Base-by-base conservation (phyloP, 2,113 vertebrate genomes). In the Spea multiplicata region DNA sequence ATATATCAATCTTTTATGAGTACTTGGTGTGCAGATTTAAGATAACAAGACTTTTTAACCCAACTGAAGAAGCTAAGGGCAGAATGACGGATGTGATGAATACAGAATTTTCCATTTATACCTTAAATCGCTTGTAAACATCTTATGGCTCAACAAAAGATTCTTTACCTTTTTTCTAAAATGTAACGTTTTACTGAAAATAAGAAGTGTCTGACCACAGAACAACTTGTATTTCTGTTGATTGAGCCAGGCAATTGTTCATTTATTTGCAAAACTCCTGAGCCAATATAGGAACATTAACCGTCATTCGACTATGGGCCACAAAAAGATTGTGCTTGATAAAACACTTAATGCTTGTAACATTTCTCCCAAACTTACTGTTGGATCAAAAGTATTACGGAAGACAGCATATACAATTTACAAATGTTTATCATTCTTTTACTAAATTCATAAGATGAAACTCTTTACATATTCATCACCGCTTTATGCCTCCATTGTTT, bases 1-100 rank as follows among this genome's bases (percentile, higher is more conserved):
- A 14, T 52, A 61, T 69, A 52, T 67, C 50, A 76, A 76, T 76
- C 52, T 17, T 69, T 14, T 68, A 52, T 8, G 59, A 12, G 5
- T 68, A 55, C 66, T 17, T 65, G 62, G 48, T 49, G 66, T 76
- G 74, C 13, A 47, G 57, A 44, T 17, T 64, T 62, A 16, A 59
- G 5, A 48, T 69, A 59, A 44, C 46, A 57, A 69, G 44, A 69
- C 44, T 55, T 14, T 4, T 69, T 46, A 59, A 3, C 6, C 53
- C 44, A 64, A 64, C 47, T 62, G n/a, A 64, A 75, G 50, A 53
- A 0, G 44, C 8, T 6, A 12, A n/a, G 3, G 5, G 8, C 8
- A 47, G 44, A 16, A 0, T 65, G 65, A 57, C 16, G 3, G 9
- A 57, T 64, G 57, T n/a, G 3, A 16, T 5, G 13, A 48, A 10